These are phyloP conservation scores for Orestias chungarensis DNA, from an alignment of 2,797 vertebrate genomes.

Conservation along the genomic window DNA sequence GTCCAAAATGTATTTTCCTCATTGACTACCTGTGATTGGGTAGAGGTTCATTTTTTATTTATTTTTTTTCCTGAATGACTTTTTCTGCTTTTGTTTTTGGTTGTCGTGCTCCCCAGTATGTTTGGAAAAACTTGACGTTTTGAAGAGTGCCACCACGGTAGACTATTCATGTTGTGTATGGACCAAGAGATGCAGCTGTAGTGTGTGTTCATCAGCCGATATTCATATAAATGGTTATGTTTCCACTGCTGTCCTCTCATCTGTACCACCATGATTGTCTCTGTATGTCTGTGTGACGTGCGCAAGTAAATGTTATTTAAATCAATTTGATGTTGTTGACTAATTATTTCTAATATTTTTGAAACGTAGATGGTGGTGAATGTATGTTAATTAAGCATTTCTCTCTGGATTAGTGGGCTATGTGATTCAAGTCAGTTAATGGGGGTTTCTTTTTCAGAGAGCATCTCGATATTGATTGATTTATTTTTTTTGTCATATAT, in stretches of 20 bases:
- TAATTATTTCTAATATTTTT: not conserved
- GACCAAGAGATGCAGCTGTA: constrained; percentile 68
- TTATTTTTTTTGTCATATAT: too few species aligned
- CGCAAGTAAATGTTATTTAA: constrained; percentile 87
- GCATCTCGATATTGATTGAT: too few species aligned
- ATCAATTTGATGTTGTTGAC: constrained; percentile 25
- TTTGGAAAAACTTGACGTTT: constrained; percentile 45
- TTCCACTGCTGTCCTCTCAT: constrained; percentile 60
- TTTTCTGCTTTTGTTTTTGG: constrained; percentile 23
- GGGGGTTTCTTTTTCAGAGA: too few species aligned
- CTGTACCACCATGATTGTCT: constrained; percentile 72
- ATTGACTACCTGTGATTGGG: constrained; percentile 65
- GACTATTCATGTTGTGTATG: constrained; percentile 68
- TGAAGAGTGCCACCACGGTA: constrained; percentile 52
- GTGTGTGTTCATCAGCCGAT: constrained; percentile 42
- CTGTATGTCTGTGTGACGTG: constrained; percentile 70
- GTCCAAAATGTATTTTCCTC: constrained; percentile 57
- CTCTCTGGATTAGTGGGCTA: too few species aligned
- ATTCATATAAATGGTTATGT: constrained; percentile 26
- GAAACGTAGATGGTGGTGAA: not conserved
- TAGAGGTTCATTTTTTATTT: constrained; percentile 60
- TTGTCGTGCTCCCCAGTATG: constrained; percentile 18
- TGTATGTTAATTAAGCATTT: too few species aligned
- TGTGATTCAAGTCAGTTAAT: too few species aligned
- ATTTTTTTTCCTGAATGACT: constrained; percentile 20